Conservation (phyloP, 2,888 invertebrate genomes). For the Spodoptera littoralis region DNA sequence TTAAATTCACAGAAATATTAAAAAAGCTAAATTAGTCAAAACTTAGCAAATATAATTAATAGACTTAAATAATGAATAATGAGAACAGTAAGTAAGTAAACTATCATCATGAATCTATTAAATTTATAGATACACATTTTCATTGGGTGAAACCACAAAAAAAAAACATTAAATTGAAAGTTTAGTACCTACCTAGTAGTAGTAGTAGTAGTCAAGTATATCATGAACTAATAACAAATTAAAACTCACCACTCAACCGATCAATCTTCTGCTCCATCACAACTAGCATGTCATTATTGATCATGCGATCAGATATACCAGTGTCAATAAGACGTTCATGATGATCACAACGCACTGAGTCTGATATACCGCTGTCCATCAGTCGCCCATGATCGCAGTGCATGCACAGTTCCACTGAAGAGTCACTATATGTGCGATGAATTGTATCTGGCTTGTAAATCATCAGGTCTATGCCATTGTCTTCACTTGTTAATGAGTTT, state of each 20-base stretch:
- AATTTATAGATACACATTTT: too few species aligned
- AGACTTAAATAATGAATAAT: too few species aligned
- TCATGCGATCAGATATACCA: constrained; percentile 57
- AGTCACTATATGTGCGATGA: constrained; percentile 59
- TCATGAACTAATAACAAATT: neutral
- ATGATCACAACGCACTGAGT: constrained; percentile 57
- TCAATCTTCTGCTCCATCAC: constrained; percentile 76
- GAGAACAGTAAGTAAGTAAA: too few species aligned
- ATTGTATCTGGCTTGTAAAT: constrained; percentile 19
- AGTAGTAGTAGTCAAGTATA: too few species aligned
- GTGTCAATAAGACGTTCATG: constrained; percentile 45
- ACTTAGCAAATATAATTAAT: too few species aligned
- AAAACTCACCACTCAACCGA: constrained; percentile 68
- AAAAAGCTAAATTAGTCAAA: too few species aligned
- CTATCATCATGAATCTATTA: too few species aligned
- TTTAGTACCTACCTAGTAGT: too few species aligned
- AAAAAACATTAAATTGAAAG: neutral
- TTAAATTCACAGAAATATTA: too few species aligned
- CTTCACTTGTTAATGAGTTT: constrained; percentile 40
- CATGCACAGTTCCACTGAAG: constrained; percentile 58
- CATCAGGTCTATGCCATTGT: constrained; percentile 16
- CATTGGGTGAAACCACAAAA: too few species aligned
- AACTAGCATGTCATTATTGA: constrained; percentile 58
- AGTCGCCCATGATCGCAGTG: constrained; percentile 59
- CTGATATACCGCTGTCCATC: constrained; percentile 62